Conservation (phyloP, 2,797 vertebrate genomes). For the Poeciliopsis gracilis region DNA sequence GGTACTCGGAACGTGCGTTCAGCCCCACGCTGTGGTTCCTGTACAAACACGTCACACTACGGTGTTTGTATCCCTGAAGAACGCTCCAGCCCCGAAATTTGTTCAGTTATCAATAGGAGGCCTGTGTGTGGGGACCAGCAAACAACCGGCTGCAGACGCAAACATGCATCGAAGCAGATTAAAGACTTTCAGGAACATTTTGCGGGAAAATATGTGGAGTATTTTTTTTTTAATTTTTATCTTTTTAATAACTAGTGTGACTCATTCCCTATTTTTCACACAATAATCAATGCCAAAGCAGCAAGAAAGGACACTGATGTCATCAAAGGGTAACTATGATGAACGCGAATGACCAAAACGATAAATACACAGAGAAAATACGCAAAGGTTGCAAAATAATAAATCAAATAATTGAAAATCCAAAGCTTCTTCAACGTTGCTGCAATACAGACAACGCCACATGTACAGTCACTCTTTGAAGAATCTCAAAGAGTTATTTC, state of each 20-base stretch:
- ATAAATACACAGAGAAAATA: too few relatives aligned
- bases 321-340: neutral
- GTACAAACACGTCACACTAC: slow-evolving; percentile 70
- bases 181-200: slow-evolving; percentile 6
- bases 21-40: slow-evolving; percentile 53
- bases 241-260: neutral
- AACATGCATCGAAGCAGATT: neutral
- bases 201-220: slow-evolving; percentile 14
- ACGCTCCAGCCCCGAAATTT: neutral
- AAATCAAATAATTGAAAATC: neutral
- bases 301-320: neutral
- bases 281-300: neutral
- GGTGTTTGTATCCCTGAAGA: slow-evolving; percentile 53
- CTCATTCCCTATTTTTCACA: neutral
- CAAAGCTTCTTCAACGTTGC: too few relatives aligned
- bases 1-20: slow-evolving; percentile 43
- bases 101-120: slow-evolving; percentile 63
- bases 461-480: neutral
- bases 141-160: neutral
- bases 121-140: slow-evolving; percentile 45
- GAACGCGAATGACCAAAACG: neutral
- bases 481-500: neutral
- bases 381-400: neutral
- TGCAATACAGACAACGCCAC: too few relatives aligned
- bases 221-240: too few relatives aligned